phyloP scores from a whole-genome alignment of 2,888 invertebrate species.

The Helicoverpa assulta region DNA sequence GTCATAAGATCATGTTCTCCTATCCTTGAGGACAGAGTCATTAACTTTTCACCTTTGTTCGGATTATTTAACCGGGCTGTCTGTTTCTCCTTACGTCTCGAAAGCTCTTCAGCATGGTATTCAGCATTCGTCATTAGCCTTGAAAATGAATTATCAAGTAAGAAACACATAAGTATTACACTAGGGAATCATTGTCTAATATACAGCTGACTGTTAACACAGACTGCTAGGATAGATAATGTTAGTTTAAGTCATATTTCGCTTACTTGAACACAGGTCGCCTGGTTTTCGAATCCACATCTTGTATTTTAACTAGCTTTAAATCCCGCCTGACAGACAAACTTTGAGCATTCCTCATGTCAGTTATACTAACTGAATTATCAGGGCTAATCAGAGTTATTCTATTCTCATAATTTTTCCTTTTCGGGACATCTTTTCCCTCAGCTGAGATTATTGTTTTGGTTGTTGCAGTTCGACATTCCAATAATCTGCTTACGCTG shows the following conservation, averaged over 20 bases:
- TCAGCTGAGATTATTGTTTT: conserved; percentile 77
- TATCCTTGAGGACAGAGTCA: conserved; percentile 91
- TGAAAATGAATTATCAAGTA: conserved; percentile 14
- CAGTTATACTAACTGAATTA: conserved; percentile 90
- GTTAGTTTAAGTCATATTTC: background rate
- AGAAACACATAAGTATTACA: too few species aligned
- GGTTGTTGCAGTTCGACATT: conserved; percentile 72
- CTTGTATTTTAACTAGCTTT: conserved; percentile 92
- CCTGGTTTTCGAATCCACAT: conserved; percentile 92
- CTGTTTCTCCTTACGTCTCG: conserved; percentile 87
- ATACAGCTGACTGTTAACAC: too few species aligned
- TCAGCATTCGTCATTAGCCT: conserved; percentile 92
- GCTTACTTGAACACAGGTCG: conserved; percentile 92
- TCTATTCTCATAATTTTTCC: conserved; percentile 81
- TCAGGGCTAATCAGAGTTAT: conserved; percentile 92
- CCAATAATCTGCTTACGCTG: conserved; percentile 69
- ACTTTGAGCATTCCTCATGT: conserved; percentile 92
- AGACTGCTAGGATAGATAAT: too few species aligned
- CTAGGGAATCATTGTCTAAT: too few species aligned
- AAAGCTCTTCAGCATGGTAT: conserved; percentile 91
- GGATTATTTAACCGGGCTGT: conserved; percentile 75
- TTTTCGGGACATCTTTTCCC: conserved; percentile 86
- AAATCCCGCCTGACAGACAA: conserved; percentile 92
- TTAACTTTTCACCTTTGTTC: conserved; percentile 91
- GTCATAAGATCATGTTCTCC: conserved; percentile 92